phyloP scores from a whole-genome alignment of 2,888 invertebrate species.

The Drosophila infuscata region DNA sequence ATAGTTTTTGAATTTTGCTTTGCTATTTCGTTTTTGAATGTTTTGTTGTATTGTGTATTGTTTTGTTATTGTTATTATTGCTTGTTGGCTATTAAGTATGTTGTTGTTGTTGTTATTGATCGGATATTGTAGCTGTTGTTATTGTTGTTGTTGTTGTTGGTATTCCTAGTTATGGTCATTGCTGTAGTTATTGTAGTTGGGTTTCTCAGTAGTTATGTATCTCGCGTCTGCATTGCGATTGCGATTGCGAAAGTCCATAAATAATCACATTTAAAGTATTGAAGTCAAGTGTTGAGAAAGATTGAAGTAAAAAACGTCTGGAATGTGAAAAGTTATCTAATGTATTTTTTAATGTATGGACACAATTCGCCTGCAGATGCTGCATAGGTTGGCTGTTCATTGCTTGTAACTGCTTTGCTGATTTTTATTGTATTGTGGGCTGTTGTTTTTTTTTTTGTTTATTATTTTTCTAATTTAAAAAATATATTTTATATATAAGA shows the following conservation, averaged over 20 bases:
- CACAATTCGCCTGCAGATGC: constrained; percentile 38
- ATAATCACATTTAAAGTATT: constrained; percentile 47
- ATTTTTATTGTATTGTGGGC: constrained; percentile 22
- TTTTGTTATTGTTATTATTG: constrained; percentile 69
- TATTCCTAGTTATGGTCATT: constrained; percentile 59
- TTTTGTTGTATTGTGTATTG: constrained; percentile 28
- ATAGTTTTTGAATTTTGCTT: constrained; percentile 68
- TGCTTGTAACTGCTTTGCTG: constrained; percentile 38
- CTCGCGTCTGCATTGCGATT: constrained; percentile 47
- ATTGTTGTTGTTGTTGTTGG: constrained; percentile 52
- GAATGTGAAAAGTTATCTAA: constrained; percentile 46
- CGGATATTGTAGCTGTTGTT: constrained; percentile 73
- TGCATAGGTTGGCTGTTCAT: constrained; percentile 39
- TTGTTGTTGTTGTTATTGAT: constrained; percentile 68
- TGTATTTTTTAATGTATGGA: constrained; percentile 2
- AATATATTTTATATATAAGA: constrained; percentile 24
- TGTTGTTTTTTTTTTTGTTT: constrained; percentile 16
- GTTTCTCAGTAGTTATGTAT: constrained; percentile 50
- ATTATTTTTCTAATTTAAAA: constrained; percentile 20
- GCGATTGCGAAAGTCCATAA: constrained; percentile 1
- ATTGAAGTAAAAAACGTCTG: constrained; percentile 15
- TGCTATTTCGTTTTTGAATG: constrained; percentile 55
- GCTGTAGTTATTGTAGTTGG: constrained; percentile 58
- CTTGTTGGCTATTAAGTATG: constrained; percentile 62
- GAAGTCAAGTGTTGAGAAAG: constrained; percentile 27